These are phyloP conservation scores for Hirtodrosophila cameraria DNA, from an alignment of 2,888 invertebrate species.

Conservation along the genomic window DNA sequence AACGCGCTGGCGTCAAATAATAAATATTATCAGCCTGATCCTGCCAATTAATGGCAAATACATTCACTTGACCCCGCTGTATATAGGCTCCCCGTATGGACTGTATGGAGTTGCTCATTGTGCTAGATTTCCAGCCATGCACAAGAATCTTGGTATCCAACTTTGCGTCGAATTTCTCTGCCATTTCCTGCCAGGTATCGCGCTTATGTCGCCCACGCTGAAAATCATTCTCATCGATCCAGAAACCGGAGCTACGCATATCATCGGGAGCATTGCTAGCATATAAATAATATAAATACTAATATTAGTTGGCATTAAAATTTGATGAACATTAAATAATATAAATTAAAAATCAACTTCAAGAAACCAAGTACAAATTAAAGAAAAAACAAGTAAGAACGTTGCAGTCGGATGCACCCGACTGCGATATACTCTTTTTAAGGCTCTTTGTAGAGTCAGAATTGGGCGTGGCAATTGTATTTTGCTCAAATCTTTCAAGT, in stretches of 20 bases:
- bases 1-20: slow-evolving; percentile 81
- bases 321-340: not conserved
- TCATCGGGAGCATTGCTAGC: slow-evolving; percentile 60
- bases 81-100: slow-evolving; percentile 83
- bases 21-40: slow-evolving; percentile 83
- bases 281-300: not conserved
- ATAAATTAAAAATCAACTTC: too few relatives aligned
- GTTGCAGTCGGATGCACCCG: too few relatives aligned
- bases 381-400: too few relatives aligned
- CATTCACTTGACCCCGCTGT: slow-evolving; percentile 78
- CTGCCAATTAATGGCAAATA: slow-evolving; percentile 83
- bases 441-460: too few relatives aligned
- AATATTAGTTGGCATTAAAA: slow-evolving; percentile 41
- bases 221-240: slow-evolving; percentile 68
- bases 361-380: too few relatives aligned
- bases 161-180: slow-evolving; percentile 80
- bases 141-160: slow-evolving; percentile 83
- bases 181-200: slow-evolving; percentile 82
- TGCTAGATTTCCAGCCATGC: slow-evolving; percentile 84
- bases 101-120: slow-evolving; percentile 82
- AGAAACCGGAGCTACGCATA: slow-evolving; percentile 65
- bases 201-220: slow-evolving; percentile 70
- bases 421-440: too few relatives aligned
- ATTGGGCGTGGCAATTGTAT: too few relatives aligned
- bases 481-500: too few relatives aligned